Evolutionary conservation across 2,113 vertebrate species (phyloP).

Genomic region (Pedionomus torquatus): DNA sequence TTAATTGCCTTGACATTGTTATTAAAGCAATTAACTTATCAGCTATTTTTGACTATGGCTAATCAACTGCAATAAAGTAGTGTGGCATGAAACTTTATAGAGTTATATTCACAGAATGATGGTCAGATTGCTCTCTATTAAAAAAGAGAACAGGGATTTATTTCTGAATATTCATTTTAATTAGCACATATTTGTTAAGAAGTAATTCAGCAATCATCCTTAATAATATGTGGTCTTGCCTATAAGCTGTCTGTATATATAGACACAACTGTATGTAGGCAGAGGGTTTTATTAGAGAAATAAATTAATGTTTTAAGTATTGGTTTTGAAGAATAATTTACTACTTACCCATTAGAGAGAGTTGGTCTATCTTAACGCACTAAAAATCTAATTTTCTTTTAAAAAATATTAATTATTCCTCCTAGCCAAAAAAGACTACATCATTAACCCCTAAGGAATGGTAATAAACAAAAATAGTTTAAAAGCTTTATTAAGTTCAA

Average conservation of each 20-base stretch:
- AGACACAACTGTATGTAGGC: not conserved
- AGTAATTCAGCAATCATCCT: not conserved
- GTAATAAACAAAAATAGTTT: constrained; percentile 76
- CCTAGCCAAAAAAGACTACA: constrained; percentile 39
- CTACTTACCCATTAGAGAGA: constrained; percentile 41
- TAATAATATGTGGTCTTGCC: not conserved
- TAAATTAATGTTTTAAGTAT: constrained; percentile 27
- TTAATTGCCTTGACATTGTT: constrained; percentile 18
- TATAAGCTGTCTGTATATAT: not conserved
- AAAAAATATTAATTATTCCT: constrained; percentile 62
- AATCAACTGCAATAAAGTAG: not conserved
- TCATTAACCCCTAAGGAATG: constrained; percentile 66
- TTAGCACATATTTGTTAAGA: constrained; percentile 36
- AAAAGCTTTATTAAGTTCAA: constrained; percentile 75
- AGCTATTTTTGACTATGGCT: not conserved
- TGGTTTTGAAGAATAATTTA: constrained; percentile 55
- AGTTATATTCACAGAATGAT: not conserved
- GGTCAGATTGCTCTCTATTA: not conserved
- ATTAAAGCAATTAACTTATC: constrained; percentile 21
- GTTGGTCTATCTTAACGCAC: constrained; percentile 41
- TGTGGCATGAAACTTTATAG: not conserved
- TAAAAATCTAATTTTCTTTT: constrained; percentile 62
- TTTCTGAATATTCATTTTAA: constrained; percentile 37
- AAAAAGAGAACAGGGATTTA: not conserved
- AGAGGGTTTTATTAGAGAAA: constrained; percentile 20